Evolutionary conservation across 2,113 vertebrate species (phyloP), one percentile per base, ranked within the genome.

Genomic region (Leptodactylus fuscus): DNA sequence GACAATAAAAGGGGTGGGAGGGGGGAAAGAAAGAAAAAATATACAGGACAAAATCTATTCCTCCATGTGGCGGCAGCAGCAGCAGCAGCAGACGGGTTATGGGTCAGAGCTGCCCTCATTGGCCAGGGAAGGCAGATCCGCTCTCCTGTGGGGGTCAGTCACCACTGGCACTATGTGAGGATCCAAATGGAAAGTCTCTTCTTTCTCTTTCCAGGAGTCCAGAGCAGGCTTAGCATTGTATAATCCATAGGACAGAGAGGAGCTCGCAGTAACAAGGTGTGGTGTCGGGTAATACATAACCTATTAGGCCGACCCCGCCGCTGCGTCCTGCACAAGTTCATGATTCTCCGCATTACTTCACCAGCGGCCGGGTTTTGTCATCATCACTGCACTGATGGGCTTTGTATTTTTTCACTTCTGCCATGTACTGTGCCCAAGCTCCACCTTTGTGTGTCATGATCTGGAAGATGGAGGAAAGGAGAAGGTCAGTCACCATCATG

Each of bases 331-430:
- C 38, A 48, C 78, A 71, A 82, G 81, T 73, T 67, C 27, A 20
- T 70, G 46, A 27, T 32, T 65, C 49, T 82, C 48, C 24, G 5
- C 1, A 88, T 91, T 95, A 98, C 94, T 98, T 98, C 89, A 98
- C 97, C 91, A 98, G 94, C 83, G 97, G 97, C 62, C 97, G 93
- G 88, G 97, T 98, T 92, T 98, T 98, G 92, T 98, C 97, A 38
- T 98, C 97, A 3, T 98, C 97, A 0, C 97, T 95, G 88, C 97
- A 98, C 95, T 98, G 96, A 85, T 98, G 97, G 73, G 96, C 97
- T 95, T 98, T 98, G 92, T 98, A 98, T 90, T 97, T 98, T 94
- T 98, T 97, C 93, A 98, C 97, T 90, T 98, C 97, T 8, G 96
- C 97, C 97, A 98, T 98, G 94, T 98, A 98, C 91, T 96, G 96